These are phyloP conservation scores for Formicarius rufipectus DNA, from an alignment of 2,113 vertebrate genomes.

Conservation along the genomic window DNA sequence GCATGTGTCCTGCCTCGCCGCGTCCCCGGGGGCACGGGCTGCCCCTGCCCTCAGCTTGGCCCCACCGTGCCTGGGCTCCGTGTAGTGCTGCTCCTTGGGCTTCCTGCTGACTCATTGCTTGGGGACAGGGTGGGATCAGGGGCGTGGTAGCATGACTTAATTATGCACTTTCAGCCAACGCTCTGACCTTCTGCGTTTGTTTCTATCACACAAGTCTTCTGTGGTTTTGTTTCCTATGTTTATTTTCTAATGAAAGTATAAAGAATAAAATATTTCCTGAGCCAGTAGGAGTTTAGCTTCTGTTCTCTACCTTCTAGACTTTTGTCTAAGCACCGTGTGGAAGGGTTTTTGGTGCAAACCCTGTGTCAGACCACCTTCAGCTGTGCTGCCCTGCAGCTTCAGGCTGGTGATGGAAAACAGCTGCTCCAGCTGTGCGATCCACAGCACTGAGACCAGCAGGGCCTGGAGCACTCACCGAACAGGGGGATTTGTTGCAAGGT, in stretches of 20 bases:
- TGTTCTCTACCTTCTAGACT: background rate
- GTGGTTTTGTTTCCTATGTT: conserved; percentile 77
- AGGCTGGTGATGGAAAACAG: background rate
- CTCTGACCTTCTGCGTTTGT: conserved; percentile 61
- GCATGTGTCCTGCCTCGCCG: conserved; percentile 2
- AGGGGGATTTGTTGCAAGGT: background rate
- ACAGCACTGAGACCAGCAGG: background rate
- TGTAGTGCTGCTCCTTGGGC: conserved; percentile 56
- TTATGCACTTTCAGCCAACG: conserved; percentile 62
- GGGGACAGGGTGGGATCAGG: conserved; percentile 40
- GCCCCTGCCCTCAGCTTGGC: background rate
- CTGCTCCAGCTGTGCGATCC: background rate
- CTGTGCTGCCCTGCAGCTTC: background rate
- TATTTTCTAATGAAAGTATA: conserved; percentile 78
- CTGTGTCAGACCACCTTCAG: background rate
- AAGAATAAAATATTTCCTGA: conserved; percentile 71
- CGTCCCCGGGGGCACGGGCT: background rate
- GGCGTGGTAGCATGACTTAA: conserved; percentile 44
- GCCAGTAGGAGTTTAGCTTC: background rate
- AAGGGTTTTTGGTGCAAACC: background rate
- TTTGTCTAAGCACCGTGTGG: rapidly evolving
- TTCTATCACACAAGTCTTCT: conserved; percentile 64
- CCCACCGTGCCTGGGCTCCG: background rate
- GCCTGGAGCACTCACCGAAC: background rate
- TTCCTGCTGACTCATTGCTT: conserved; percentile 56